Conservation (phyloP, 2,888 invertebrate genomes). For the Drosophila birchii region DNA sequence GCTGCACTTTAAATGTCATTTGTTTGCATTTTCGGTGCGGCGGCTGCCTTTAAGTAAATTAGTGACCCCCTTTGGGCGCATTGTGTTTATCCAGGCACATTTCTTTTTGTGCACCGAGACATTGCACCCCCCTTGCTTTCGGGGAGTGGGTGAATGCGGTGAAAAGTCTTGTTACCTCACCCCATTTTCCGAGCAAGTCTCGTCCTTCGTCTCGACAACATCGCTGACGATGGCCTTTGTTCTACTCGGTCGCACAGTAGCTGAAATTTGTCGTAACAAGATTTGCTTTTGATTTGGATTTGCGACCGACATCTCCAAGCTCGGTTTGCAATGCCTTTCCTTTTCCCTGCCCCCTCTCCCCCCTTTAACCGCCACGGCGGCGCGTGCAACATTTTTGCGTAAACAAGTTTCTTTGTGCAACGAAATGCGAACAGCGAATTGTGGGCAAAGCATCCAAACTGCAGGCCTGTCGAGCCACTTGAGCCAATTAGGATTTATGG, state of each 20-base stretch:
- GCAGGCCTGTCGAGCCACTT: constrained; percentile 55
- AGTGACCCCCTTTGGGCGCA: constrained; percentile 59
- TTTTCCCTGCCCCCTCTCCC: background rate
- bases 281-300: constrained; percentile 70
- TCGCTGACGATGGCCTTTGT: constrained; percentile 56
- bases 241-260: constrained; percentile 72
- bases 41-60: constrained; percentile 73
- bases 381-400: constrained; percentile 65
- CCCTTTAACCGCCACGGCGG: constrained; percentile 9
- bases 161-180: background rate
- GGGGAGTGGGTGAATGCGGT: background rate
- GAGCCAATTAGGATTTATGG: constrained; percentile 68
- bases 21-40: constrained; percentile 62
- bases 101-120: constrained; percentile 66
- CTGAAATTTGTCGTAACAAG: constrained; percentile 73
- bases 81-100: constrained; percentile 72
- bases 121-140: constrained; percentile 32
- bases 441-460: constrained; percentile 36
- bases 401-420: constrained; percentile 67
- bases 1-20: constrained; percentile 78
- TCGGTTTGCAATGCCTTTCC: constrained; percentile 4
- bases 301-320: constrained; percentile 23
- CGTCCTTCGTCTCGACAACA: constrained; percentile 45
- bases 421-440: constrained; percentile 51
- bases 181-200: background rate